phyloP scores from a whole-genome alignment of 1,140 invertebrate genomes.

The Mya arenaria region DNA sequence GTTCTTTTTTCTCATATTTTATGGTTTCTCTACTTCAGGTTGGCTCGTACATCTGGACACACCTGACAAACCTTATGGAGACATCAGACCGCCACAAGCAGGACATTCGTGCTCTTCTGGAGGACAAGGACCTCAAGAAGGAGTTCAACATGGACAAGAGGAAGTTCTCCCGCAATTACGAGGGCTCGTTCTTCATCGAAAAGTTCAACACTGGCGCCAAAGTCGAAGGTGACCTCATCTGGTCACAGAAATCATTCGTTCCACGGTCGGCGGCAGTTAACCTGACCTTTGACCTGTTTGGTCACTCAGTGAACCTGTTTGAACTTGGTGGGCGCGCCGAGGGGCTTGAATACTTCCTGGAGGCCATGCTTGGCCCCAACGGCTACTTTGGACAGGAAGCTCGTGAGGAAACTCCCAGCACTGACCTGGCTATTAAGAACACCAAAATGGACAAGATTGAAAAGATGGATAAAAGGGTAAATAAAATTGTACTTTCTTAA shows the following conservation, averaged over 20 bases:
- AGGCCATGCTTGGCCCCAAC: conserved; percentile 87
- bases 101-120: conserved; percentile 91
- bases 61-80: conserved; percentile 93
- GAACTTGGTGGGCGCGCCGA: conserved; percentile 92
- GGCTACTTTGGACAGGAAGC: conserved; percentile 65
- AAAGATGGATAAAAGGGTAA: conserved; percentile 59
- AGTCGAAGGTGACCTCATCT: conserved; percentile 86
- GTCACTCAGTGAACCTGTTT: conserved; percentile 91
- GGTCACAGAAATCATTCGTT: conserved; percentile 92
- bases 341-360: conserved; percentile 91
- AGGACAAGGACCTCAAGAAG: conserved; percentile 87
- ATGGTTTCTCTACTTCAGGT: conserved; percentile 81
- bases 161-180: conserved; percentile 93
- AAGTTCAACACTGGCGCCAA: conserved; percentile 73
- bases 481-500: no score
- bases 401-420: conserved; percentile 10
- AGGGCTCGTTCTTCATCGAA: conserved; percentile 82
- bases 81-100: conserved; percentile 92
- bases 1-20: background rate
- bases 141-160: conserved; percentile 90
- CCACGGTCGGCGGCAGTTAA: conserved; percentile 91
- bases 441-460: conserved; percentile 51
- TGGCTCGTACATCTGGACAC: conserved; percentile 96
- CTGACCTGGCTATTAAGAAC: conserved; percentile 35
- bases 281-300: conserved; percentile 92